Evolutionary conservation across 2,888 invertebrate species (phyloP), one percentile per base, ranked within the genome.

Genomic region (Megastigmus dorsalis): DNA sequence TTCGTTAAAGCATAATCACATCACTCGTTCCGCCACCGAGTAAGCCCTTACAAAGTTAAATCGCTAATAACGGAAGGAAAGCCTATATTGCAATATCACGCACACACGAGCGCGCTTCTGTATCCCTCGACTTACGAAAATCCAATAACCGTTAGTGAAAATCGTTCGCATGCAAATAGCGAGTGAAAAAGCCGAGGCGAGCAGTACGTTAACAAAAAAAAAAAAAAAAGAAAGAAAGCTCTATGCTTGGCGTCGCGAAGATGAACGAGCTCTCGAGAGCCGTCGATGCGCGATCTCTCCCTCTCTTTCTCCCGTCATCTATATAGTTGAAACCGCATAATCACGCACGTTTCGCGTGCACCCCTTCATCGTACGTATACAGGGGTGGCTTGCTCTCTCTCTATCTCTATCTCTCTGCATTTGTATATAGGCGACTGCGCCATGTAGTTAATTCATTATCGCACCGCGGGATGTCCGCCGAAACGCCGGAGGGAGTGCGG

Each of bases 371-470:
- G 48, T 57, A 41, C 23, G 48, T 28, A 28, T 9, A n/a, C 28
- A 18, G 20, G 43, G 45, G 55, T 30, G 36, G 48, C n/a, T n/a
- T n/a, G n/a, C n/a, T n/a, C n/a, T n/a, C n/a, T n/a, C n/a, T n/a
- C n/a, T n/a, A n/a, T n/a, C n/a, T n/a, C n/a, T n/a, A n/a, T n/a
- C n/a, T n/a, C n/a, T n/a, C 28, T 26, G n/a, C 28, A 38, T 36
- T 23, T 43, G 73, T 55, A 45, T 41, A 67, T 48, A 70, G 50
- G 54, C 63, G 73, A 63, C 48, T 67, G 65, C 67, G 76, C 77
- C 77, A 74, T 78, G 72, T 79, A 81, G 80, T 81, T 82, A 81
- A 82, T 81, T 82, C 81, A 81, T 82, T 80, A 81, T 79, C 79
- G 78, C 79, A 60, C 79, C 57, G 76, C 77, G 78, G 79, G 78